These are phyloP conservation scores for Hippocampus abdominalis DNA, from an alignment of 2,113 vertebrate genomes.

Conservation along the genomic window DNA sequence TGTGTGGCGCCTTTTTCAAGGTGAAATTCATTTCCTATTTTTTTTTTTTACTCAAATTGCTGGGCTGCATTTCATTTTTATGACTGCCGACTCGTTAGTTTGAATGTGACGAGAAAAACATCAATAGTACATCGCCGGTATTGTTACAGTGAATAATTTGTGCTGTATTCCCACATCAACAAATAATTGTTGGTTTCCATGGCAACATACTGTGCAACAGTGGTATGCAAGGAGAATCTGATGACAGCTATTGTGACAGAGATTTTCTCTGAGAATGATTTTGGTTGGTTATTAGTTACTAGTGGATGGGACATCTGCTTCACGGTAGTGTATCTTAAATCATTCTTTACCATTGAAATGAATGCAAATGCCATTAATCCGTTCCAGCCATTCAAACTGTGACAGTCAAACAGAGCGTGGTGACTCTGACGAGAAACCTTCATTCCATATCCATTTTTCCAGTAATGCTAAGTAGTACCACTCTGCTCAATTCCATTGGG, in stretches of 20 bases:
- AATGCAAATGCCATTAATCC: background rate
- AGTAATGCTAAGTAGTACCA: background rate
- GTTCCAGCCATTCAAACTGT: background rate
- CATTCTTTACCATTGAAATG: background rate
- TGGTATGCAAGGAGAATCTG: constrained; percentile 2
- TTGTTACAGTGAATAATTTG: background rate
- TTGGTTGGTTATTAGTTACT: background rate
- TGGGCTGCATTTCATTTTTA: background rate
- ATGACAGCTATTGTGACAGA: background rate
- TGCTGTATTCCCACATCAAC: background rate
- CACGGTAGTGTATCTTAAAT: background rate
- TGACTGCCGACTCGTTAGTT: background rate
- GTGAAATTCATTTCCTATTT: background rate
- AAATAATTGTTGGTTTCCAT: constrained; percentile 34
- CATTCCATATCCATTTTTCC: background rate
- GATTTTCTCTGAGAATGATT: background rate
- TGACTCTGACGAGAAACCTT: background rate
- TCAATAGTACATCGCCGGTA: background rate
- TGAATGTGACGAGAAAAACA: background rate
- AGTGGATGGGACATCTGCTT: too few relatives aligned
- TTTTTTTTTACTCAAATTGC: background rate
- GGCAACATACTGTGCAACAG: constrained; percentile 15
- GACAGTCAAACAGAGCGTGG: background rate
- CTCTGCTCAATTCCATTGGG: background rate
- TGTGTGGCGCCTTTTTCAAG: background rate